These are phyloP conservation scores for Eulithis testata DNA, from an alignment of 2,888 invertebrate species.

Conservation along the genomic window DNA sequence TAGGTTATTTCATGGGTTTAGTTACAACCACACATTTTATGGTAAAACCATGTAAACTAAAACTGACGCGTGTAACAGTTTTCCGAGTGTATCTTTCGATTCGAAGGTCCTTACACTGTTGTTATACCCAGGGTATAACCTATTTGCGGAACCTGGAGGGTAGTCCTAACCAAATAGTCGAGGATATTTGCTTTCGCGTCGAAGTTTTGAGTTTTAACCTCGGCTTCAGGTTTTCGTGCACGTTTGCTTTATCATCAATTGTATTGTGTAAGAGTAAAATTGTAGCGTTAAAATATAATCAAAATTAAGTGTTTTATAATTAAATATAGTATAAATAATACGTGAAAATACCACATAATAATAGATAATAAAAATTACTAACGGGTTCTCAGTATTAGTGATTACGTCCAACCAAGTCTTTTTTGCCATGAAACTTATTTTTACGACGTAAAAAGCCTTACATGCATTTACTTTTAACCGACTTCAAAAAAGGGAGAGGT, in stretches of 20 bases:
- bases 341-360: too few species aligned
- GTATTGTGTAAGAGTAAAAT: conserved; percentile 14
- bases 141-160: conserved; percentile 47
- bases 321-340: too few species aligned
- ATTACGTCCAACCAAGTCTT: too few species aligned
- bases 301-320: too few species aligned
- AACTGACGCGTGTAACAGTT: background rate
- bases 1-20: too few species aligned
- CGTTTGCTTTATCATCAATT: conserved; percentile 41
- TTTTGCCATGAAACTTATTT: too few species aligned
- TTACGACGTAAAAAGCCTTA: too few species aligned
- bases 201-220: conserved; percentile 46
- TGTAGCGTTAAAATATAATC: background rate
- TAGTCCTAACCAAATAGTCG: conserved; percentile 59
- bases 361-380: too few species aligned
- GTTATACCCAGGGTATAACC: conserved; percentile 19
- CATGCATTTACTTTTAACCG: too few species aligned
- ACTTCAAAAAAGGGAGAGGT: too few species aligned
- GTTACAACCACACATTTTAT: too few species aligned
- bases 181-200: conserved; percentile 49
- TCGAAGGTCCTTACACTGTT: conserved; percentile 7
- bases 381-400: too few species aligned
- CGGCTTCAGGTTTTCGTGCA: conserved; percentile 36
- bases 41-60: background rate
- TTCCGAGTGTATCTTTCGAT: conserved; percentile 11